phyloP scores from a whole-genome alignment of 2,797 vertebrate species.

The Rhadinocentrus ornatus region DNA sequence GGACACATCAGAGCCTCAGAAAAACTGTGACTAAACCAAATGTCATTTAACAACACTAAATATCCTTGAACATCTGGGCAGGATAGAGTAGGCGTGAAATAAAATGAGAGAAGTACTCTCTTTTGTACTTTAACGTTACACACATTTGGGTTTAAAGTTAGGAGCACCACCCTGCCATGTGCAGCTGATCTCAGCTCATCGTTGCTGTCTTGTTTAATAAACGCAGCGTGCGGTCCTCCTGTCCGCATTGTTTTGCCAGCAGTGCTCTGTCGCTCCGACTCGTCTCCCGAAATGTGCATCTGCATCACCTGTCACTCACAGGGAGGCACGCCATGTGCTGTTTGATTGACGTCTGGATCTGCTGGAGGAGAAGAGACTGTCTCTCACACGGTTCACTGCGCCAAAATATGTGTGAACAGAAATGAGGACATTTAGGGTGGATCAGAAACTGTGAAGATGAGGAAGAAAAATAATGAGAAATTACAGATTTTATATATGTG shows the following conservation, averaged over 20 bases:
- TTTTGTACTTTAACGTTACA: constrained; percentile 10
- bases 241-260: constrained; percentile 71
- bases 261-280: constrained; percentile 55
- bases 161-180: constrained; percentile 16
- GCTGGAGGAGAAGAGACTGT: constrained; percentile 65
- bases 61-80: constrained; percentile 21
- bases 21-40: constrained; percentile 26
- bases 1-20: constrained; percentile 28
- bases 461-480: constrained; percentile 29
- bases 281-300: constrained; percentile 76
- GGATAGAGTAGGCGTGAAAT: background rate
- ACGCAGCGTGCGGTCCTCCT: constrained; percentile 41
- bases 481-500: constrained; percentile 32
- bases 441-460: constrained; percentile 64
- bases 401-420: constrained; percentile 78
- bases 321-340: constrained; percentile 59
- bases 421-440: constrained; percentile 72
- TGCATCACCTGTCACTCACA: constrained; percentile 79
- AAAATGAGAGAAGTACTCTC: background rate
- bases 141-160: constrained; percentile 6
- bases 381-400: constrained; percentile 69
- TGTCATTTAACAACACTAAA: constrained; percentile 10
- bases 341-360: constrained; percentile 76
- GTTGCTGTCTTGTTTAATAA: constrained; percentile 71
- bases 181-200: constrained; percentile 37